These are phyloP conservation scores for Oxycera nigricornis DNA, from an alignment of 2,888 invertebrate genomes.

Conservation along the genomic window DNA sequence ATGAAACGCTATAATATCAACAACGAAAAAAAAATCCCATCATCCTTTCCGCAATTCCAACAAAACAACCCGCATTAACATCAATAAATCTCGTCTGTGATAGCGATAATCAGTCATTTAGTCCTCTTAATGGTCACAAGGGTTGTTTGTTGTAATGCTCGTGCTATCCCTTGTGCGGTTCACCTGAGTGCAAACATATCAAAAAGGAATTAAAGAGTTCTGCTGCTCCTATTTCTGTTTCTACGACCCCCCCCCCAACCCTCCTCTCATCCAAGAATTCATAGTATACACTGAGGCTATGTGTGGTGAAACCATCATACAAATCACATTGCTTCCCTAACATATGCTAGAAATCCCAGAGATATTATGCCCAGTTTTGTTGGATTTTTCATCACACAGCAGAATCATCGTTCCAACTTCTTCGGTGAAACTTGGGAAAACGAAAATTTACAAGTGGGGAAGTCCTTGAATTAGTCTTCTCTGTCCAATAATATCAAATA, in stretches of 20 bases:
- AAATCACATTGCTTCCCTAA: background rate
- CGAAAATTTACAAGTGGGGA: background rate
- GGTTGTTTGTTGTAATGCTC: background rate
- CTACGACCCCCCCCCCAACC: background rate
- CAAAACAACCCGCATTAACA: constrained; percentile 27
- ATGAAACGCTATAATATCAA: too few relatives aligned
- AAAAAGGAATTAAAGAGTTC: constrained; percentile 38
- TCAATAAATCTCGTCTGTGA: constrained; percentile 39
- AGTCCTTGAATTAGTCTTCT: background rate
- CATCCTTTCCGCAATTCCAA: constrained; percentile 21
- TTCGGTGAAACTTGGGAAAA: background rate
- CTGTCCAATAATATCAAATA: background rate
- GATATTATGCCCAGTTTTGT: background rate
- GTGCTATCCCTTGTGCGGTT: background rate
- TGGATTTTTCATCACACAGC: background rate
- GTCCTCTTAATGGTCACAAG: constrained; percentile 28
- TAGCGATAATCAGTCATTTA: constrained; percentile 39
- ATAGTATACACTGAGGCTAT: too few relatives aligned
- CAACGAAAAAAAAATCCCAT: background rate
- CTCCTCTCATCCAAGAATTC: too few relatives aligned
- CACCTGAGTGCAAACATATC: constrained; percentile 34
- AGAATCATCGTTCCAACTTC: background rate
- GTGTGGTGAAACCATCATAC: background rate
- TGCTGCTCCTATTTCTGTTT: background rate
- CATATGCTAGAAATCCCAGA: constrained; percentile 21